These are phyloP conservation scores for Taenaris catops DNA, from an alignment of 2,888 invertebrate species.

Conservation along the genomic window DNA sequence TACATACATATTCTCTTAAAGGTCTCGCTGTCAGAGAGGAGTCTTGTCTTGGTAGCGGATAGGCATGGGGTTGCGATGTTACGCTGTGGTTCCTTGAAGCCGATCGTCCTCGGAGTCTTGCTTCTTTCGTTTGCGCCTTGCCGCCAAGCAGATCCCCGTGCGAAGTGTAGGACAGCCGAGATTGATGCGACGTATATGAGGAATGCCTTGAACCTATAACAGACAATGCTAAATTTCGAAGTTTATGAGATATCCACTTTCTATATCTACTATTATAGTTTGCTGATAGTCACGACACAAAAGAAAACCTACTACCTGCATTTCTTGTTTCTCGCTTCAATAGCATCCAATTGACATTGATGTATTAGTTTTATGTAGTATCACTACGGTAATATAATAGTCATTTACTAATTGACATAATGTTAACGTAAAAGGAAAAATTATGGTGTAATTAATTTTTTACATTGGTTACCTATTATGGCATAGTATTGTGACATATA, in stretches of 20 bases:
- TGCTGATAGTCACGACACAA: too few relatives aligned
- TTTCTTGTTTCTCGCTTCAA: too few relatives aligned
- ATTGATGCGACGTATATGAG: conserved; percentile 97
- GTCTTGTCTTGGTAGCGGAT: conserved; percentile 70
- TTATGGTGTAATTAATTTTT: too few relatives aligned
- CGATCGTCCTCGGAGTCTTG: conserved; percentile 87
- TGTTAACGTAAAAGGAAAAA: too few relatives aligned
- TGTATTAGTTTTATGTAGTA: too few relatives aligned
- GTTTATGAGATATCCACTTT: conserved; percentile 3
- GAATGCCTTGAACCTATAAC: conserved; percentile 91
- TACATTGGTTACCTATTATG: too few relatives aligned
- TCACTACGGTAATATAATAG: too few relatives aligned
- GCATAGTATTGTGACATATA: too few relatives aligned
- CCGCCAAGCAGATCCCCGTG: conserved; percentile 93
- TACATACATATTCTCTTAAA: conserved; percentile 86
- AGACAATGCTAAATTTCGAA: conserved; percentile 8
- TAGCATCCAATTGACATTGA: too few relatives aligned
- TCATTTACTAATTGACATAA: too few relatives aligned
- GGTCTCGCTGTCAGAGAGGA: conserved; percentile 82
- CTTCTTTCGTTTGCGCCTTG: conserved; percentile 91
- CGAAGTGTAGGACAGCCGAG: conserved; percentile 95
- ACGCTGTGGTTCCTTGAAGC: conserved; percentile 84
- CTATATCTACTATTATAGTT: too few relatives aligned
- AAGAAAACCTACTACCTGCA: too few relatives aligned
- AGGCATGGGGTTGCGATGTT: conserved; percentile 78